Conservation (phyloP, 2,888 invertebrate genomes). For the Adineta ricciae region DNA sequence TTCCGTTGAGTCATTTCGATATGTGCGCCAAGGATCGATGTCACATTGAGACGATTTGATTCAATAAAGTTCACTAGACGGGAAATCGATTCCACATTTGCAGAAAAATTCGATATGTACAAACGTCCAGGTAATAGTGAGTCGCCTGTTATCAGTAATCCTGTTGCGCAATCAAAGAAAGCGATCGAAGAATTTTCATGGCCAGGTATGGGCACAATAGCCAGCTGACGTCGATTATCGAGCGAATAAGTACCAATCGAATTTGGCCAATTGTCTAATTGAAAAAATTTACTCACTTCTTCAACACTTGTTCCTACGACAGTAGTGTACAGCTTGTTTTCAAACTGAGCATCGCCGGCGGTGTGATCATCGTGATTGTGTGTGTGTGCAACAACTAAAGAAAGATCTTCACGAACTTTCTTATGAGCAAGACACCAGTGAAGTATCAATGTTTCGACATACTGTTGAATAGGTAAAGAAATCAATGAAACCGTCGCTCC, state of each 20-base stretch:
- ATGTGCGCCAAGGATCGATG: conserved; percentile 3
- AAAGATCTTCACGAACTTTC: neutral
- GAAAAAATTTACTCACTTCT: neutral
- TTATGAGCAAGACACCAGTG: neutral
- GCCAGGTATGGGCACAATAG: conserved; percentile 4
- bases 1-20: conserved; percentile 16
- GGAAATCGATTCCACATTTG: neutral
- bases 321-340: neutral
- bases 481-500: neutral
- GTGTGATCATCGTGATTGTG: neutral
- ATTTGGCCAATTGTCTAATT: neutral
- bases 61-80: conserved; percentile 3
- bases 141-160: neutral
- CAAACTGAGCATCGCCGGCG: neutral
- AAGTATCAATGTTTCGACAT: neutral
- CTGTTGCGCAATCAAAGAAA: conserved; percentile 5
- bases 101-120: neutral
- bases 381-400: neutral
- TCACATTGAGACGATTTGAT: neutral
- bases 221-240: neutral
- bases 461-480: neutral
- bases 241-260: neutral
- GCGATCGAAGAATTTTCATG: conserved; percentile 13
- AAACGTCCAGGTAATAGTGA: neutral
- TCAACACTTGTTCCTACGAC: neutral